phyloP scores from a whole-genome alignment of 92 coral and sea anemone genomes.

The Epizoanthus fatuus region DNA sequence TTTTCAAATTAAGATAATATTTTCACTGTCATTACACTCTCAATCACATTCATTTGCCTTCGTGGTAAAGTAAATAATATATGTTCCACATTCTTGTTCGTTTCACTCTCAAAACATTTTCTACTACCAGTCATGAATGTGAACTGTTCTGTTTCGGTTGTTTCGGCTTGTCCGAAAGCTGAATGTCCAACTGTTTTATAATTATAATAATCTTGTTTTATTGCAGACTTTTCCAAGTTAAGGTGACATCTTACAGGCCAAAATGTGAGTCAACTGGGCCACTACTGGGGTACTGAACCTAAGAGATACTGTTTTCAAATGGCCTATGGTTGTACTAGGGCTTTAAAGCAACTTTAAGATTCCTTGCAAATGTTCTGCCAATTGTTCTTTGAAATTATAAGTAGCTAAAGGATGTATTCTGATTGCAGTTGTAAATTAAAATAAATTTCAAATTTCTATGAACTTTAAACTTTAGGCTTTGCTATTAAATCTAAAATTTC shows the following conservation, averaged over 20 bases:
- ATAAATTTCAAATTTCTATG: too few species aligned
- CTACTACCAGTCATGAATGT: too few species aligned
- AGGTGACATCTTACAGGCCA: slow-evolving; percentile 82
- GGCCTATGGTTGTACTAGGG: neutral
- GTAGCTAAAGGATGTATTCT: too few species aligned
- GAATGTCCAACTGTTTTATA: slow-evolving; percentile 21
- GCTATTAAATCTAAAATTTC: too few species aligned
- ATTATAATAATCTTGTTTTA: slow-evolving; percentile 62
- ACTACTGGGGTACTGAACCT: slow-evolving; percentile 26
- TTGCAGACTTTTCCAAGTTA: slow-evolving; percentile 98
- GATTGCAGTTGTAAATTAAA: too few species aligned
- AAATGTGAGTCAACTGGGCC: slow-evolving; percentile 34
- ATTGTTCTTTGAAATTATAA: too few species aligned
- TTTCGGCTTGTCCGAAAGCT: too few species aligned
- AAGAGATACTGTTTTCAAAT: slow-evolving; percentile 56
- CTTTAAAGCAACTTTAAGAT: neutral
- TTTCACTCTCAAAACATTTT: neutral
- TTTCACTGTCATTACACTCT: too few species aligned
- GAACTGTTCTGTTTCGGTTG: too few species aligned
- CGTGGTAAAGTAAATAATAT: neutral
- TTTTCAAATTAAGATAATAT: too few species aligned
- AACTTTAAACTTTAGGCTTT: too few species aligned
- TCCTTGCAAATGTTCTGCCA: neutral
- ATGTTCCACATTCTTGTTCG: neutral
- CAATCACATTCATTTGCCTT: neutral